Percentiles rank a stretch among this genome's conserved stretches.
Conservation (phyloP, 2,113 vertebrate species). For the Bombycilla garrulus region DNA sequence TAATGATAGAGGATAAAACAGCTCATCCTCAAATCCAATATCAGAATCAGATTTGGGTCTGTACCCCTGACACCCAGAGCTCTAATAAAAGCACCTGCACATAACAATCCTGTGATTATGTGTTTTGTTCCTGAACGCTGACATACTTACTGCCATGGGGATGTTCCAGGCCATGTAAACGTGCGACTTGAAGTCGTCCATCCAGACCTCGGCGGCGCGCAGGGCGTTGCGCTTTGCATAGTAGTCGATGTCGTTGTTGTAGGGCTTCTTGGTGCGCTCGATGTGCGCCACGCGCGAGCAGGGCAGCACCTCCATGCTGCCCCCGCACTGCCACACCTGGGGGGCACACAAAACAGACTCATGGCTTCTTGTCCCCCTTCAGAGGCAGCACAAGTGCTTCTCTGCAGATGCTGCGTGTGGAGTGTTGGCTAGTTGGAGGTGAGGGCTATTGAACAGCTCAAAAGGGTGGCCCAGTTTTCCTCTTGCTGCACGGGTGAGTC, state of each 20-base stretch:
- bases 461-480: fast-evolving
- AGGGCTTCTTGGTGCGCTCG: slow-evolving; percentile 96
- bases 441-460: fast-evolving
- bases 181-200: slow-evolving; percentile 97
- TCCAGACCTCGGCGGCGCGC: slow-evolving; percentile 95
- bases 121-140: too few species aligned
- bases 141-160: slow-evolving; percentile 95
- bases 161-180: slow-evolving; percentile 99
- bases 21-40: too few species aligned
- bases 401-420: background rate
- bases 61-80: too few species aligned
- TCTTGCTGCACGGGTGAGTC: background rate
- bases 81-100: too few species aligned
- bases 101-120: too few species aligned
- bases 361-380: fast-evolving
- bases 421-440: fast-evolving
- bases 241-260: slow-evolving; percentile 98
- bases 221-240: slow-evolving; percentile 95
- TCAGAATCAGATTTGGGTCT: too few species aligned
- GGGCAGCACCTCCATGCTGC: slow-evolving; percentile 97
- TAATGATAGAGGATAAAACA: too few species aligned
- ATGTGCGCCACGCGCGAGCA: slow-evolving; percentile 96
- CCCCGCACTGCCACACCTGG: slow-evolving; percentile 97
- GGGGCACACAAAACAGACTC: background rate
- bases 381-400: fast-evolving